Percentiles rank a stretch among this genome's conserved stretches.
Evolutionary conservation across 1,140 invertebrate genomes (phyloP).

Genomic region (Panulirus ornatus): DNA sequence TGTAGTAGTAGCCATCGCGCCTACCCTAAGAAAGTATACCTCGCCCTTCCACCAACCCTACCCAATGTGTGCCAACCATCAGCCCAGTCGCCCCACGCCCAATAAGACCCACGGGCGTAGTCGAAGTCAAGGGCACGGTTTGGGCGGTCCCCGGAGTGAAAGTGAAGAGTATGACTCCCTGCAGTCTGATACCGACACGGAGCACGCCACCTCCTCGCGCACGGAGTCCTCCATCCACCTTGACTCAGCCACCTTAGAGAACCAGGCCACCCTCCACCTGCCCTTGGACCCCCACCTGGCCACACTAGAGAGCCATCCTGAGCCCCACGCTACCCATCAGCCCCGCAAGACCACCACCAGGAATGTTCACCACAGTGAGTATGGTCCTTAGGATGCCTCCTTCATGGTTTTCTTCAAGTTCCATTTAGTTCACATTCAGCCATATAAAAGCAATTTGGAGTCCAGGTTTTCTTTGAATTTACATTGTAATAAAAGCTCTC

Average conservation of each 20-base stretch:
- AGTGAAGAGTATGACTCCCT: constrained; percentile 72
- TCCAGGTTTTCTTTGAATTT: too few relatives aligned
- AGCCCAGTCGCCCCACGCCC: constrained; percentile 41
- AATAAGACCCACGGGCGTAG: constrained; percentile 51
- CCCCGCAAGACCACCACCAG: constrained; percentile 38
- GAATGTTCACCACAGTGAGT: constrained; percentile 69
- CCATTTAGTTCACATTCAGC: too few relatives aligned
- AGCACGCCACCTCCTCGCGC: constrained; percentile 69
- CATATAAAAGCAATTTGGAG: too few relatives aligned
- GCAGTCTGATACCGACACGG: constrained; percentile 69
- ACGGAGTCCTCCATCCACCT: constrained; percentile 70
- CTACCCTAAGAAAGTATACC: neutral
- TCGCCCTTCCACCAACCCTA: neutral
- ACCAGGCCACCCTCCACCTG: constrained; percentile 54
- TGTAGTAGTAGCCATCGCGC: neutral
- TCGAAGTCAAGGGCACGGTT: constrained; percentile 25
- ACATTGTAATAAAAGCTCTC: too few relatives aligned
- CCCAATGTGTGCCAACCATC: constrained; percentile 35
- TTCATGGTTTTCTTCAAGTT: too few relatives aligned
- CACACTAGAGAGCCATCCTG: constrained; percentile 36
- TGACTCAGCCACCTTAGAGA: constrained; percentile 66
- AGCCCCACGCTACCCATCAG: neutral
- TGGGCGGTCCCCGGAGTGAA: constrained; percentile 64
- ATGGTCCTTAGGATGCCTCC: too few relatives aligned
- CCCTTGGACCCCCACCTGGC: constrained; percentile 64